These are phyloP conservation scores for Eilema caniola DNA, from an alignment of 2,888 invertebrate species.

Conservation along the genomic window DNA sequence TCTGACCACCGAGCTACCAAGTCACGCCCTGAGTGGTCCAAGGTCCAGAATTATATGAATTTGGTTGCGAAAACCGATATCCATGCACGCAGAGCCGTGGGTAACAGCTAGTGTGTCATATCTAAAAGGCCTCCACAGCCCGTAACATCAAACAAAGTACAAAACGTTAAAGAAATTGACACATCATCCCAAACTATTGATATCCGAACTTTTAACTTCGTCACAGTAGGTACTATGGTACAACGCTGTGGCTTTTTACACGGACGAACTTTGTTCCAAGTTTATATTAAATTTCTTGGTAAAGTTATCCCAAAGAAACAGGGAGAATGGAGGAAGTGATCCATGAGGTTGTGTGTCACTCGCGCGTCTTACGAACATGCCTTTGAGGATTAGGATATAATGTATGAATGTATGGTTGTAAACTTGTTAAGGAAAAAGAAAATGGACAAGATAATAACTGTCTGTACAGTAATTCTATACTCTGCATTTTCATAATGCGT, in stretches of 20 bases:
- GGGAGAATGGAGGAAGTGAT: constrained; percentile 15
- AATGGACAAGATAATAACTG: neutral
- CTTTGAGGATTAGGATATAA: constrained; percentile 21
- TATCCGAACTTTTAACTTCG: constrained; percentile 14
- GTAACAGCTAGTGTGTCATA: too few relatives aligned
- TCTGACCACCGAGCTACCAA: too few relatives aligned
- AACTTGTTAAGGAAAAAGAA: neutral
- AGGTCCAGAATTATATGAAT: too few relatives aligned
- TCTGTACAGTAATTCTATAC: neutral
- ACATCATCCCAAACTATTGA: constrained; percentile 12
- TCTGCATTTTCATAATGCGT: too few relatives aligned
- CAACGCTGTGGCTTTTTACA: constrained; percentile 17
- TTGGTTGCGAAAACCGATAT: too few relatives aligned
- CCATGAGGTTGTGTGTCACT: constrained; percentile 27
- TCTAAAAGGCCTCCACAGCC: too few relatives aligned
- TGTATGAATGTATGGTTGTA: neutral
- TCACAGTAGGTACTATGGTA: neutral
- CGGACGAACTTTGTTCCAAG: constrained; percentile 29
- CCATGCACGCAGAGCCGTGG: too few relatives aligned
- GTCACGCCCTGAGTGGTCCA: too few relatives aligned
- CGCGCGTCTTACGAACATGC: constrained; percentile 18
- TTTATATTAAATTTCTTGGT: constrained; percentile 55
- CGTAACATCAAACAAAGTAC: neutral
- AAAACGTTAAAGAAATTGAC: neutral
- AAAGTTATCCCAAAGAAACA: constrained; percentile 14